A percentile compares a stretch with the other conserved stretches of the same genome.
phyloP scores from a whole-genome alignment of 1,140 invertebrate species.

The Pseudomyrmex pallidus region DNA sequence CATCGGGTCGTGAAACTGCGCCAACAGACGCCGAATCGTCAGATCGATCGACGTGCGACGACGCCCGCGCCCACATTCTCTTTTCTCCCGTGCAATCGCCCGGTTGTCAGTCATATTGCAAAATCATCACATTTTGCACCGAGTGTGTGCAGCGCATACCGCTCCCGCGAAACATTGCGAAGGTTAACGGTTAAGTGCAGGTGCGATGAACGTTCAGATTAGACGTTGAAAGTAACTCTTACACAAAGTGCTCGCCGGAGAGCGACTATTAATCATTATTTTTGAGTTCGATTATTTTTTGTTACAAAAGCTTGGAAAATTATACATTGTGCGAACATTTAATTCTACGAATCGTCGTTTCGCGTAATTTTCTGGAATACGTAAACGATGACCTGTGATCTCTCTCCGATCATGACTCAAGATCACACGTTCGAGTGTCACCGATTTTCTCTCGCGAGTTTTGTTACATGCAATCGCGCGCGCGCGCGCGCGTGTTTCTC shows the following conservation, averaged over 20 bases:
- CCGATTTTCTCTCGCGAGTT: constrained; percentile 4
- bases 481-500: not conserved
- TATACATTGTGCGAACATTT: not conserved
- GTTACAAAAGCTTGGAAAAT: not conserved
- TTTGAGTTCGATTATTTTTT: too few species aligned
- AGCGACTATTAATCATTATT: too few species aligned
- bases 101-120: not conserved
- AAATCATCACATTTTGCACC: not conserved
- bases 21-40: constrained; percentile 7
- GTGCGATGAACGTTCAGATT: too few species aligned
- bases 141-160: too few species aligned
- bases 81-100: not conserved
- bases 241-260: too few species aligned
- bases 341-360: constrained; percentile 14
- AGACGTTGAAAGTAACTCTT: too few species aligned
- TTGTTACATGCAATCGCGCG: not conserved
- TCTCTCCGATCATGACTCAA: constrained; percentile 23
- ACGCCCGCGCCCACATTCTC: not conserved
- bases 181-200: too few species aligned
- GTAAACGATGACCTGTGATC: constrained; percentile 8
- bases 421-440: constrained; percentile 1
- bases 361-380: not conserved
- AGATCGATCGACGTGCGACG: constrained; percentile 10
- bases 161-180: too few species aligned
- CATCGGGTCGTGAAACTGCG: constrained; percentile 52